phyloP scores from a whole-genome alignment of 1,140 invertebrate species.

The Drosophila ohnishii region DNA sequence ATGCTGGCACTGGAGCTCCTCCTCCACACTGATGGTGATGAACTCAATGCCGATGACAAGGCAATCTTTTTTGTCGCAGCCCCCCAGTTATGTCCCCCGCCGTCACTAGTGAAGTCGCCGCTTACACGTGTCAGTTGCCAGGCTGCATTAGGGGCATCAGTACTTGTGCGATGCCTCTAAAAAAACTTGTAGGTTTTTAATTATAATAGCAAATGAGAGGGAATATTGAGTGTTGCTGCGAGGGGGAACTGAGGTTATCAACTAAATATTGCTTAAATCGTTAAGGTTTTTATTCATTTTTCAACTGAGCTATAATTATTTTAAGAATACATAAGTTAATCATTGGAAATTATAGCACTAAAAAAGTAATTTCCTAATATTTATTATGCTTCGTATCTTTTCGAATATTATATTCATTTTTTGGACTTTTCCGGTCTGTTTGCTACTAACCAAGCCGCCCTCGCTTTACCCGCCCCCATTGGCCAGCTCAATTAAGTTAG shows the following conservation, averaged over 20 bases:
- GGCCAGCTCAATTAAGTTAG: constrained; percentile 63
- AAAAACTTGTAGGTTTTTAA: constrained; percentile 64
- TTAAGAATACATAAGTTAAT: no score
- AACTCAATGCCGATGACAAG: constrained; percentile 42
- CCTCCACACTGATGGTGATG: constrained; percentile 25
- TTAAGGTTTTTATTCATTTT: no score
- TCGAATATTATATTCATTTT: not conserved
- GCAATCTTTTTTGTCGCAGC: constrained; percentile 31
- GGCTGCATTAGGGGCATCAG: constrained; percentile 41
- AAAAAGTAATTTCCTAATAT: no score
- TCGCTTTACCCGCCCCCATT: constrained; percentile 6
- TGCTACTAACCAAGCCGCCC: constrained; percentile 14
- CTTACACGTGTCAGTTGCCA: constrained; percentile 66
- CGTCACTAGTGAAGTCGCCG: constrained; percentile 21
- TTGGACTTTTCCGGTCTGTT: not conserved
- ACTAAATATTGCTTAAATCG: no score
- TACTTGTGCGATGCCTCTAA: constrained; percentile 51
- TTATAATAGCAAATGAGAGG: constrained; percentile 47
- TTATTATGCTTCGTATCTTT: no score
- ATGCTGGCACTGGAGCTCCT: constrained; percentile 20
- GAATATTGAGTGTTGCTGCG: not conserved
- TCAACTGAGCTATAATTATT: no score
- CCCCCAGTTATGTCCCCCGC: not conserved
- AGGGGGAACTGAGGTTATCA: not conserved
- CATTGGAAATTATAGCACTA: no score